These are phyloP conservation scores for Aegypius monachus DNA, from an alignment of 2,113 vertebrate genomes.

Conservation along the genomic window DNA sequence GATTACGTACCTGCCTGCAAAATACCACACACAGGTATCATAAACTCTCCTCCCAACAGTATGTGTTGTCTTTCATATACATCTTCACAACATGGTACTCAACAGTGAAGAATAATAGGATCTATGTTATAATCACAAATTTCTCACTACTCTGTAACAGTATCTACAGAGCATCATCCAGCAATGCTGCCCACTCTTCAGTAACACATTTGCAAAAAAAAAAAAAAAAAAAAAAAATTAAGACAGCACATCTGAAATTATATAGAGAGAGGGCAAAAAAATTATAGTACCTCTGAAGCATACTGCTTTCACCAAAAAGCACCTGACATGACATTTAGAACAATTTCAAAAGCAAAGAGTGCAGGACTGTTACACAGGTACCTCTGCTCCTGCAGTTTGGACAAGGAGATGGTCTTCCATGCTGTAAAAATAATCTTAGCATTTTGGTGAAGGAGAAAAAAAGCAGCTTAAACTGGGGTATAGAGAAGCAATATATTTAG, in stretches of 20 bases:
- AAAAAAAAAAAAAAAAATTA: neutral
- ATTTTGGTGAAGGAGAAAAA: neutral
- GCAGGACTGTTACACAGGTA: neutral
- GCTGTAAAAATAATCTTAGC: neutral
- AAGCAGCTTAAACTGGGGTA: neutral
- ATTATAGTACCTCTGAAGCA: neutral
- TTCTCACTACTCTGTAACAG: neutral
- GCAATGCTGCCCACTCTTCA: neutral
- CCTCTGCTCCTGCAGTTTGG: neutral
- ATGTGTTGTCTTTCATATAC: neutral
- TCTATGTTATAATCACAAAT: neutral
- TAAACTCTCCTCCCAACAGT: neutral
- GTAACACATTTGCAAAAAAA: neutral
- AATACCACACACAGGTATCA: neutral
- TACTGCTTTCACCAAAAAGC: neutral
- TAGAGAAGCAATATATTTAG: neutral
- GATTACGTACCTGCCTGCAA: neutral
- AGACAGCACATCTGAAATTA: neutral
- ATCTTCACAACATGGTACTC: neutral
- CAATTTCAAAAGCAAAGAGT: neutral
- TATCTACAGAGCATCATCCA: neutral
- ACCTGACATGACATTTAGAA: fast-evolving
- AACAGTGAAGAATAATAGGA: neutral
- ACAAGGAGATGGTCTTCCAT: neutral
- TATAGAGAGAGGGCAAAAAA: fast-evolving